Conservation (phyloP, 1,140 invertebrate species). For the Brachionus rotundiformis region DNA sequence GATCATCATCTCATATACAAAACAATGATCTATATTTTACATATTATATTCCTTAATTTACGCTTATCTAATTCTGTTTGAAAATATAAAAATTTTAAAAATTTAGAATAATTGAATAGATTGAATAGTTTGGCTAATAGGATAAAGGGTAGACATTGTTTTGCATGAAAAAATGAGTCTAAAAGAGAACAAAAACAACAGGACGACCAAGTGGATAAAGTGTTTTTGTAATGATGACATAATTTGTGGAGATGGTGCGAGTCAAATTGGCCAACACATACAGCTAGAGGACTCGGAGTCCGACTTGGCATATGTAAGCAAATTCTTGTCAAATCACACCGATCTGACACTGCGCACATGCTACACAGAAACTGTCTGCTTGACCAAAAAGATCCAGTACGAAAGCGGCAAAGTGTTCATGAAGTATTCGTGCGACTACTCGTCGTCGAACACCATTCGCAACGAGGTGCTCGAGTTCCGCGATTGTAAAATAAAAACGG, state of each 20-base stretch:
- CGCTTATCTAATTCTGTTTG: background rate
- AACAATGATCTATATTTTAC: conserved; percentile 7
- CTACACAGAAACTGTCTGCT: conserved; percentile 30
- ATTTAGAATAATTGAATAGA: no score
- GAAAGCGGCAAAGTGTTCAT: background rate
- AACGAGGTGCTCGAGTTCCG: conserved; percentile 26
- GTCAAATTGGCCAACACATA: no score
- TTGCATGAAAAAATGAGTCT: conserved; percentile 11
- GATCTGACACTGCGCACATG: background rate
- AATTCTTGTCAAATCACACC: background rate
- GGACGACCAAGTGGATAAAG: background rate
- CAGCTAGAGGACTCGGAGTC: background rate
- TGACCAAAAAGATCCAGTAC: conserved; percentile 19
- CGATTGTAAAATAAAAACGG: conserved; percentile 10
- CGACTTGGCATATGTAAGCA: background rate
- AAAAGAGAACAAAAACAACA: background rate
- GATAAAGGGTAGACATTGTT: no score
- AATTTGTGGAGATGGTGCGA: background rate
- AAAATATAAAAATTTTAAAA: background rate
- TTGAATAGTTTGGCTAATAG: no score
- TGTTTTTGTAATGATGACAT: conserved; percentile 47
- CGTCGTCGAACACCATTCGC: background rate
- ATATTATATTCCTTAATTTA: no score
- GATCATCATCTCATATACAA: background rate
- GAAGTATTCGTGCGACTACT: conserved; percentile 39